Evolutionary conservation across 2,113 vertebrate genomes (phyloP).

Genomic region (Gavialis gangeticus): DNA sequence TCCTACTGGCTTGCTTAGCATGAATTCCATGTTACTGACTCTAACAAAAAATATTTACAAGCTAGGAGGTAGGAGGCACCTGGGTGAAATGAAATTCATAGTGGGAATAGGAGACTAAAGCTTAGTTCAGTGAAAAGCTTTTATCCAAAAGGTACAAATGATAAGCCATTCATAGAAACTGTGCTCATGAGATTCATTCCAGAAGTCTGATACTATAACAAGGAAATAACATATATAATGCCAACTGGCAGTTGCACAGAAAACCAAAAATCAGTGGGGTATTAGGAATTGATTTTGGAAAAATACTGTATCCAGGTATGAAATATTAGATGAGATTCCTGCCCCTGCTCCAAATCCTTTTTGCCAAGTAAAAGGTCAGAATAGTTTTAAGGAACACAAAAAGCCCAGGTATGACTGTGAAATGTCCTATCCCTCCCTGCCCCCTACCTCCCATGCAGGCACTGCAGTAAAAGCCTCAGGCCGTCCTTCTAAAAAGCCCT

Average conservation of each 20-base stretch:
- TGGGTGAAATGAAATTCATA: constrained; percentile 14
- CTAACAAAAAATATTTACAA: constrained; percentile 31
- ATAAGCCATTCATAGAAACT: constrained; percentile 27
- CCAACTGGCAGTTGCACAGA: constrained; percentile 26
- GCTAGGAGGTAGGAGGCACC: constrained; percentile 17
- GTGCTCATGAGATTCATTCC: constrained; percentile 29
- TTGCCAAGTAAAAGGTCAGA: neutral
- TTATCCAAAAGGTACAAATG: constrained; percentile 16
- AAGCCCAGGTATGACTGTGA: neutral
- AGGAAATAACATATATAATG: constrained; percentile 23
- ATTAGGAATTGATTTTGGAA: constrained; percentile 16
- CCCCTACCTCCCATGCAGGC: neutral
- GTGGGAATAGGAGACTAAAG: neutral
- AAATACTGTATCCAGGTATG: constrained; percentile 35
- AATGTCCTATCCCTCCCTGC: no score
- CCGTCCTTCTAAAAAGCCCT: neutral
- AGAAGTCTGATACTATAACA: neutral
- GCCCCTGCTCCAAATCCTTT: neutral
- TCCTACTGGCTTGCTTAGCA: neutral
- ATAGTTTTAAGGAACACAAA: neutral
- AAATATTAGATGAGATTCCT: constrained; percentile 32
- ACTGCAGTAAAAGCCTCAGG: neutral
- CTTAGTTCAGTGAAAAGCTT: neutral
- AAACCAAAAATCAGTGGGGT: neutral
- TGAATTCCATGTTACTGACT: neutral